Base-by-base conservation (phyloP, 2,888 invertebrate species). In the Xiphydria camelus region DNA sequence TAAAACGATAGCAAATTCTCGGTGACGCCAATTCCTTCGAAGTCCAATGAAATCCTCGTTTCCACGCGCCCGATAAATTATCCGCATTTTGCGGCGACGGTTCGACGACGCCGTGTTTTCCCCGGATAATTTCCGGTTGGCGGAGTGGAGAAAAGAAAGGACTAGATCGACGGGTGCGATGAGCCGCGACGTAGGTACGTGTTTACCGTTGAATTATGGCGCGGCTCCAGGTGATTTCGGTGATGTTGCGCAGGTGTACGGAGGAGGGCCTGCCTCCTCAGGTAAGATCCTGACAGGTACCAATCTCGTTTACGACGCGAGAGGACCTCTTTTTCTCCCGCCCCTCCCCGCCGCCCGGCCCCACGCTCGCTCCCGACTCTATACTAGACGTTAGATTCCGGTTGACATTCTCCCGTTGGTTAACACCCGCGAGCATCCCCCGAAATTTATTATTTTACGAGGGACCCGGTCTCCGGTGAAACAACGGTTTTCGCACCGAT, bases 361-460 rank as follows among this genome's bases (percentile, higher is more conserved):
- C n/a, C n/a, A n/a, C n/a, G n/a, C n/a, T n/a, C n/a, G n/a, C n/a
- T n/a, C n/a, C n/a, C n/a, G n/a, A n/a, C n/a, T n/a, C n/a, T n/a
- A n/a, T n/a, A n/a, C n/a, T n/a, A n/a, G n/a, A n/a, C 29, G 15
- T 5, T 12, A 29, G 29, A 12, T 29, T 9, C 12, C 15, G 29
- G n/a, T 29, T 29, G 29, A 29, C 29, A 29, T 29, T 29, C 29
- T 15, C 6, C 15, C 29, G n/a, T n/a, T 7, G 29, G 29, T 29
- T 29, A 41, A 34, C 21, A 38, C 17, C 40, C 41, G 15, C 37
- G 23, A 31, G 37, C 31, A 41, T 41, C 40, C 33, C 26, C 37
- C 37, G 25, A 42, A 48, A 51, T 51, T 51, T 51, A 51, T 48
- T 51, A 48, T 48, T 51, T 51, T 48, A 42, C 48, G 42, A 45